Conservation (phyloP, 2,113 vertebrate species). For the Sylvia atricapilla region DNA sequence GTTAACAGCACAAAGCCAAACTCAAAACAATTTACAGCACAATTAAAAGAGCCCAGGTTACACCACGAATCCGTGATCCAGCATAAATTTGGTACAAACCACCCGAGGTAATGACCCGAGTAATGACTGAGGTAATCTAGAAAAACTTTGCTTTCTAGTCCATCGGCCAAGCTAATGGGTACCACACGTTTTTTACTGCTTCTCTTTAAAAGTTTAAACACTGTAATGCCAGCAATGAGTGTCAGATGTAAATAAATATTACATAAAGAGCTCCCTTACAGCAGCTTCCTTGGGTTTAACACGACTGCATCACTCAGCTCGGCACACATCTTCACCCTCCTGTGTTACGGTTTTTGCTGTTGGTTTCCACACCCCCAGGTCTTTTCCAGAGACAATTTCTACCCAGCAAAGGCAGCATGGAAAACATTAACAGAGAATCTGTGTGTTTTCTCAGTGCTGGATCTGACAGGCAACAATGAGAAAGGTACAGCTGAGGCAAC, state of each 20-base stretch:
- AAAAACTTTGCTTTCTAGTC: constrained; percentile 14
- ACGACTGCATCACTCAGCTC: not conserved
- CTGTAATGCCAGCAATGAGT: not conserved
- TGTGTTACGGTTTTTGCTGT: not conserved
- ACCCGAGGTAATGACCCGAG: not conserved
- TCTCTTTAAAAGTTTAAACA: not conserved
- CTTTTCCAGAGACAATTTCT: not conserved
- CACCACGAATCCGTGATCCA: not conserved
- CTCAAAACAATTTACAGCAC: not conserved
- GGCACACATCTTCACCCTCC: not conserved
- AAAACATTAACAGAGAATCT: not conserved
- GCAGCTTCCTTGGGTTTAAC: not conserved
- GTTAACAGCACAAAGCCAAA: not conserved
- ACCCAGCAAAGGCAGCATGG: accelerated
- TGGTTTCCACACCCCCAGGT: not conserved
- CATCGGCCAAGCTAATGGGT: not conserved
- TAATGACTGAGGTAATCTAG: not conserved
- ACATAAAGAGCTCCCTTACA: not conserved
- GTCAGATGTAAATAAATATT: constrained; percentile 1
- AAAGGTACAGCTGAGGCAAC: not conserved
- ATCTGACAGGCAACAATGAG: not conserved
- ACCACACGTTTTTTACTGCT: not conserved
- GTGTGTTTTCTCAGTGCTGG: not conserved
- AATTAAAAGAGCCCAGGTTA: not conserved
- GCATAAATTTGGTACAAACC: not conserved